A percentile compares a stretch with the other conserved stretches of the same genome.
Evolutionary conservation across 2,888 invertebrate species (phyloP).

Genomic region (Acheta domesticus): DNA sequence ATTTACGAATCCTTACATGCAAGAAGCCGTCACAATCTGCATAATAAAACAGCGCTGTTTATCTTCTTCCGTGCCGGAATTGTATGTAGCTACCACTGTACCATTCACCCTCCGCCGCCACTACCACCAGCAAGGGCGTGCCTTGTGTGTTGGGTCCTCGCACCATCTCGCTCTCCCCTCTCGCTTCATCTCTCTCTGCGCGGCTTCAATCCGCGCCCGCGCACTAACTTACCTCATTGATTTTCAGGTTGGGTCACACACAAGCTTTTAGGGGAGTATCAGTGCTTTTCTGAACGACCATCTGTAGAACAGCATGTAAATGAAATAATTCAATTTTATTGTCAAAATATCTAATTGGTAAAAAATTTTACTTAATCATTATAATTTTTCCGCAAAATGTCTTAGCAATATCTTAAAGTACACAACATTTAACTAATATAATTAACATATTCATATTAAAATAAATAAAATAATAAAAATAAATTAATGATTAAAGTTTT

Average conservation of each 20-base stretch:
- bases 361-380: too few species aligned
- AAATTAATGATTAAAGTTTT: too few species aligned
- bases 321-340: neutral
- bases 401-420: too few species aligned
- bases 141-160: neutral
- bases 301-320: neutral
- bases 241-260: conserved; percentile 31
- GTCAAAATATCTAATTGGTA: too few species aligned
- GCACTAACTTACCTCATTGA: conserved; percentile 26
- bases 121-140: conserved; percentile 2
- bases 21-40: neutral
- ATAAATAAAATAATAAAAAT: too few species aligned
- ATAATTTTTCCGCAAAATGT: too few species aligned
- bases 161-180: neutral
- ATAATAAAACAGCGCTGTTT: neutral
- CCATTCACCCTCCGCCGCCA: conserved; percentile 1
- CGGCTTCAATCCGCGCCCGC: conserved; percentile 22
- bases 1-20: neutral
- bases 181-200: neutral
- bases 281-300: neutral
- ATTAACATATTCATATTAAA: too few species aligned
- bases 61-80: neutral
- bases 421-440: too few species aligned
- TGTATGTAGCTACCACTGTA: conserved; percentile 3
- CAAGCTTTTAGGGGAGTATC: conserved; percentile 18